Base-by-base conservation (phyloP, 2,888 invertebrate species). In the Exocentrus adspersus region DNA sequence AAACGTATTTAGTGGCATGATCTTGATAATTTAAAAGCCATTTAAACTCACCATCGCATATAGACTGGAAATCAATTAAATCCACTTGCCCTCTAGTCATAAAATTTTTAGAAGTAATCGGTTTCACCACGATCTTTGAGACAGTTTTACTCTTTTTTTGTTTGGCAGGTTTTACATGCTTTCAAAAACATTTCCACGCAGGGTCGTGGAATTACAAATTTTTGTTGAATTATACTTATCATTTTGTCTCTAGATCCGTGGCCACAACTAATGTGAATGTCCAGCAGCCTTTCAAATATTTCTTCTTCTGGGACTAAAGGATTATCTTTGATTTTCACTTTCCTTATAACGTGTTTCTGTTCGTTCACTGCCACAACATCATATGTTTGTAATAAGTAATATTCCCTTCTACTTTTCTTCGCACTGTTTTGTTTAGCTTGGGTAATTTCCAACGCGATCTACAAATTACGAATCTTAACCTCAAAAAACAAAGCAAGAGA, bases 121-220 rank as follows among this genome's bases (percentile, higher is more conserved):
- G 57, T 24, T 57, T 45, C 19, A 54, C 43, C 4, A 28, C 28
- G 4, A 54, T 21, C 42, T 54, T 54, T 42, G 6, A 7, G 14
- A 42, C 24, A 24, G 50, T 59, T 43, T 43, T 43, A 28, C 4
- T n/a, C 6, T 43, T 43, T n/a, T 43, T 43, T 43, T 2, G 17
- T 43, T 51, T 59, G 50, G n/a, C 50, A 59, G 1, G 48, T 32
- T 21, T 37, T 48, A 41, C 50, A 58, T 24, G 24, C n/a, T 12
- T 50, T 48, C 50, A 59, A 50, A 51, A 50, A 59, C 42, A 59
- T 14, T 41, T 28, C 59, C 32, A 60, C 30, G 14, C 53, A 60
- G 2, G 41, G 60, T 37, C 28, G 41, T 42, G 42, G 53, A 24
- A 41, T 60, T 2, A 43, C 53, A 60, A 37, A 56, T 17, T 20